phyloP scores from a whole-genome alignment of 1,140 invertebrate species.

The Drosophila novamexicana region DNA sequence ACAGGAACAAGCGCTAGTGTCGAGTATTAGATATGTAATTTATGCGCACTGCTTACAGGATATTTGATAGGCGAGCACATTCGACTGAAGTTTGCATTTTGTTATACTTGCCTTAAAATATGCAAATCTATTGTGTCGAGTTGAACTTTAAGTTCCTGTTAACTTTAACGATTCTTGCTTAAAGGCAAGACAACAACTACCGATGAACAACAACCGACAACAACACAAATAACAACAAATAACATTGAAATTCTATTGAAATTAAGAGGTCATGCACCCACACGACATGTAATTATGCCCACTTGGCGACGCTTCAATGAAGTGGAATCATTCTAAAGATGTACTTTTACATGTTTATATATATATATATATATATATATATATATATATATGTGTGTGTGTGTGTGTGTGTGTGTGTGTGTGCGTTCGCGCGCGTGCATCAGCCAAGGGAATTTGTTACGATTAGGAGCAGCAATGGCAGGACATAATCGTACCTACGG shows the following conservation, averaged over 20 bases:
- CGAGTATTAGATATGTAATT: background rate
- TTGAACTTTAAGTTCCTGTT: slow-evolving; percentile 23
- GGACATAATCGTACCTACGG: slow-evolving; percentile 9
- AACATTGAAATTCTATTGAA: slow-evolving; percentile 58
- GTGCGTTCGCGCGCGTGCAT: slow-evolving; percentile 37
- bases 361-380: background rate
- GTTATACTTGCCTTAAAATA: background rate
- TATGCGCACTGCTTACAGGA: background rate
- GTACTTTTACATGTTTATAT: slow-evolving; percentile 1
- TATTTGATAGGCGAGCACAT: background rate
- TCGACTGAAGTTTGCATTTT: background rate
- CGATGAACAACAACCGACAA: slow-evolving; percentile 19
- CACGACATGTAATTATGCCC: slow-evolving; percentile 65
- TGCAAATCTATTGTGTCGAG: slow-evolving; percentile 28
- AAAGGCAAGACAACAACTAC: slow-evolving; percentile 19
- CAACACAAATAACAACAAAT: slow-evolving; percentile 21
- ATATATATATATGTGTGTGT: background rate
- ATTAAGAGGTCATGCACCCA: slow-evolving; percentile 75
- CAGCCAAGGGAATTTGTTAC: slow-evolving; percentile 67
- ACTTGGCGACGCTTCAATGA: slow-evolving; percentile 71
- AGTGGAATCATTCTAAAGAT: slow-evolving; percentile 54
- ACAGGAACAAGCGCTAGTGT: too few relatives aligned
- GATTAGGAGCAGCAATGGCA: slow-evolving; percentile 48
- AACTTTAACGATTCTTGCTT: slow-evolving; percentile 3
- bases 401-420: background rate